These are phyloP conservation scores for Astur gentilis DNA, from an alignment of 2,113 vertebrate species.

Conservation along the genomic window DNA sequence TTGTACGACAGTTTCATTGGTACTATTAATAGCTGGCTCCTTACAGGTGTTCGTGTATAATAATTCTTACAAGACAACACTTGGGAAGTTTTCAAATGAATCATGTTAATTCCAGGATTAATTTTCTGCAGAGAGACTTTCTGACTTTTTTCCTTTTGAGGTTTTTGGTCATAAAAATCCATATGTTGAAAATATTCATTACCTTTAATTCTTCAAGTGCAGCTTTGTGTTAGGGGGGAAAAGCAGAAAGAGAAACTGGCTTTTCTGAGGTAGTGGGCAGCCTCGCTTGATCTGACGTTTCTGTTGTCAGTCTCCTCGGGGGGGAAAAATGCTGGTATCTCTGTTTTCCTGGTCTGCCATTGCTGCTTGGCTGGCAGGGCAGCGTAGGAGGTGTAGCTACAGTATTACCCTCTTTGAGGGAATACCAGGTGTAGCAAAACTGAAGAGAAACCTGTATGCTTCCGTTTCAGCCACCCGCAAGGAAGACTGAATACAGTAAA, in stretches of 20 bases:
- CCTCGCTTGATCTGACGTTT: not conserved
- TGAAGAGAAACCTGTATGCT: not conserved
- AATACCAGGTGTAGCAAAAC: not conserved
- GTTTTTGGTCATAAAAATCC: constrained; percentile 16
- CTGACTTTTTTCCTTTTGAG: not conserved
- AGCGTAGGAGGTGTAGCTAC: not conserved
- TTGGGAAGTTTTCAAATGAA: constrained; percentile 15
- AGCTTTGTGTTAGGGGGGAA: not conserved
- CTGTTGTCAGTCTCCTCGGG: not conserved
- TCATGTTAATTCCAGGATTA: not conserved
- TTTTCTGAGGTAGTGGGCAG: not conserved
- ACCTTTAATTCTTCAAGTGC: not conserved
- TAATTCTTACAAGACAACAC: not conserved
- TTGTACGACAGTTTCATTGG: not conserved
- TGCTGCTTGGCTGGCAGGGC: not conserved
- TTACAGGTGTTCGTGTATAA: not conserved
- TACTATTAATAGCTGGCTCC: not conserved
- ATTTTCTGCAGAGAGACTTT: constrained; percentile 7
- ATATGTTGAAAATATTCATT: constrained; percentile 8
- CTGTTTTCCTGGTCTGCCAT: not conserved
- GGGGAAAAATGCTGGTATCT: not conserved
- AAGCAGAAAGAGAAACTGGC: not conserved
- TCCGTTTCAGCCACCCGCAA: not conserved
- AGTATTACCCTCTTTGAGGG: not conserved
- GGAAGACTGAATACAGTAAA: not conserved